phyloP scores from a whole-genome alignment of 2,888 invertebrate species.

The Torymus tubicola region DNA sequence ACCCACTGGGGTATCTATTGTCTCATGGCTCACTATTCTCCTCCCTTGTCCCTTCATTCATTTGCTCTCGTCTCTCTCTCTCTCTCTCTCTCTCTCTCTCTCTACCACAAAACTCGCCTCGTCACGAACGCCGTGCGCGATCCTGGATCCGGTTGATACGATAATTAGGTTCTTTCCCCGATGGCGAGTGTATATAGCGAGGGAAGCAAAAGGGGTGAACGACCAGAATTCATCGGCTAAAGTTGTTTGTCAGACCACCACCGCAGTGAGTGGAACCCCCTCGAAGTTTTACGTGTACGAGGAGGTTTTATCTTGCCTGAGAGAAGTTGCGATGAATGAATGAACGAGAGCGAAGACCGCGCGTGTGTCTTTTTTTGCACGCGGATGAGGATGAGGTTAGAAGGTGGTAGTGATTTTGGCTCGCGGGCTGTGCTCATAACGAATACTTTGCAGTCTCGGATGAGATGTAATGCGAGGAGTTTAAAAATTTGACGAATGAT shows the following conservation, averaged over 20 bases:
- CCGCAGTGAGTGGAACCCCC: neutral
- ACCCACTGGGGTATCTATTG: neutral
- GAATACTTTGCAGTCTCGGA: too few species aligned
- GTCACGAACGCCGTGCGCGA: slow-evolving; percentile 22
- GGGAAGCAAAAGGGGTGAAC: slow-evolving; percentile 3
- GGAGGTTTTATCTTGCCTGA: slow-evolving; percentile 6
- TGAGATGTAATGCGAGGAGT: too few species aligned
- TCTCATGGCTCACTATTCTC: neutral
- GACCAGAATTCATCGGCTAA: slow-evolving; percentile 26
- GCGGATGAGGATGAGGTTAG: too few species aligned
- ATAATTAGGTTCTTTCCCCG: slow-evolving; percentile 51
- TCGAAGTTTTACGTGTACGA: slow-evolving; percentile 30
- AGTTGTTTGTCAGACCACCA: slow-evolving; percentile 37
- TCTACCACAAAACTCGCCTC: slow-evolving; percentile 22
- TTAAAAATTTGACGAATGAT: too few species aligned
- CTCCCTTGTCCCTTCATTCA: slow-evolving; percentile 13
- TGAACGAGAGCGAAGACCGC: too few species aligned
- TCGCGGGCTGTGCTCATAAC: too few species aligned
- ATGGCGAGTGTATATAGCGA: neutral
- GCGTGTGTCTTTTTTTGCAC: too few species aligned
- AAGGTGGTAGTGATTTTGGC: too few species aligned
- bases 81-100: neutral
- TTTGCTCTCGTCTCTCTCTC: neutral
- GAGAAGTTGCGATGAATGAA: too few species aligned
- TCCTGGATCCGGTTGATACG: slow-evolving; percentile 52